A percentile compares a stretch with the other conserved stretches of the same genome.
Evolutionary conservation across 2,113 vertebrate species (phyloP).

Genomic region (Myocastor coypus): DNA sequence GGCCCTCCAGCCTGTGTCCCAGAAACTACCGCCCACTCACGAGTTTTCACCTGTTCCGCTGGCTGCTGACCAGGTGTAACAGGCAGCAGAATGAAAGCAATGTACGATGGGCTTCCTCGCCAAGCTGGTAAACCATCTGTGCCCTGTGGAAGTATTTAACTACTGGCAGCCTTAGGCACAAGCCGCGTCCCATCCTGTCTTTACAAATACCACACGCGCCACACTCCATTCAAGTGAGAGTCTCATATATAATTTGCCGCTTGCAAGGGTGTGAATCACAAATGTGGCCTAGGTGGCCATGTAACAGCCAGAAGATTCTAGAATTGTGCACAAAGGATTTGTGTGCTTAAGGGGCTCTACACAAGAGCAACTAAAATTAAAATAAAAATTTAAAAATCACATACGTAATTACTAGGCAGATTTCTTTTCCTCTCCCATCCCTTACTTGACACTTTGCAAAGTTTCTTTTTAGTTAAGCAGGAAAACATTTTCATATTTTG

Average conservation of each 20-base stretch:
- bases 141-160: conserved; percentile 28
- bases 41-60: conserved; percentile 64
- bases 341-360: background rate
- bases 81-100: conserved; percentile 72
- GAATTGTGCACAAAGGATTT: background rate
- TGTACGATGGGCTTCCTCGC: conserved; percentile 61
- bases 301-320: background rate
- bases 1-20: background rate
- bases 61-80: conserved; percentile 64
- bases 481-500: background rate
- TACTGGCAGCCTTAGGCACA: background rate
- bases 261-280: background rate
- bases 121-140: conserved; percentile 54
- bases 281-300: background rate
- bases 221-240: background rate
- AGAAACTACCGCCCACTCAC: conserved; percentile 49
- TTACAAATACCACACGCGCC: background rate
- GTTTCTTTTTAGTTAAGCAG: background rate
- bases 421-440: background rate
- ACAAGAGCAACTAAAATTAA: background rate
- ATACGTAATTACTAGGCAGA: background rate
- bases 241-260: background rate
- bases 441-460: background rate
- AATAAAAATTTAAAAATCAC: conserved; percentile 15
- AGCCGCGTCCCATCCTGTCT: background rate